Evolutionary conservation across 2,888 invertebrate genomes (phyloP), one percentile per base, ranked within the genome.

Genomic region (Rhagium mordax): DNA sequence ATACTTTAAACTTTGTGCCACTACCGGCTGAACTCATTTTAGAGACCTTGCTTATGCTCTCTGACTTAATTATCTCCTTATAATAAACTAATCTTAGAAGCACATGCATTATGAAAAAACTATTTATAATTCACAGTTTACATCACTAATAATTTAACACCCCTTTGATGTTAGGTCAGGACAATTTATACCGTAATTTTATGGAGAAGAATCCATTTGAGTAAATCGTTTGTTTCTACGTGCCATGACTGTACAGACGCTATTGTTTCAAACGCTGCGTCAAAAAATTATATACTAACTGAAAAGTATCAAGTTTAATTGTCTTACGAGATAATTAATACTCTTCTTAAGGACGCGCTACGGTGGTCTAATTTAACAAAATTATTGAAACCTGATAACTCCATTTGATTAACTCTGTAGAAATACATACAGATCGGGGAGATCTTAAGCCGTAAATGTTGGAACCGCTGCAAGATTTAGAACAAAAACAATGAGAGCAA

Each of bases 51-150:
- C 47, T 61, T 27, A 49, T 64, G 49, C 53, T 29, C 65, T 53
- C 53, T 65, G 53, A 33, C 65, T 65, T 65, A 65, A 65, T 65
- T 65, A 65, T 53, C 51, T 53, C 65, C 29, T 62, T 53, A 53
- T 65, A 33, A 65, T 65, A 65, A 53, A 53, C 65, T 53, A 53
- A 65, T 65, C 65, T 65, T 53, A 53, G 49, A 65, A 53, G 65
- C 29, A 29, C 16, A 27, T 53, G 53, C 29, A 51, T 65, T 21
- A 49, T 49, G 49, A 16, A 29, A 27, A 33, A 51, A 24, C n/a
- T 49, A 64, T 64, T 49, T 49, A 64, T 48, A 49, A 64, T 61
- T 49, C 49, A 49, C 24, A n/a, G 6, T 49, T 49, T 27, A 16
- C 16, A 21, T 1, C 27, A 24, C 41, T 47, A 64, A 49, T 49